A percentile compares a stretch with the other conserved stretches of the same genome.
Evolutionary conservation across 2,113 vertebrate species (phyloP).

Genomic region (Puffinus mauretanicus): DNA sequence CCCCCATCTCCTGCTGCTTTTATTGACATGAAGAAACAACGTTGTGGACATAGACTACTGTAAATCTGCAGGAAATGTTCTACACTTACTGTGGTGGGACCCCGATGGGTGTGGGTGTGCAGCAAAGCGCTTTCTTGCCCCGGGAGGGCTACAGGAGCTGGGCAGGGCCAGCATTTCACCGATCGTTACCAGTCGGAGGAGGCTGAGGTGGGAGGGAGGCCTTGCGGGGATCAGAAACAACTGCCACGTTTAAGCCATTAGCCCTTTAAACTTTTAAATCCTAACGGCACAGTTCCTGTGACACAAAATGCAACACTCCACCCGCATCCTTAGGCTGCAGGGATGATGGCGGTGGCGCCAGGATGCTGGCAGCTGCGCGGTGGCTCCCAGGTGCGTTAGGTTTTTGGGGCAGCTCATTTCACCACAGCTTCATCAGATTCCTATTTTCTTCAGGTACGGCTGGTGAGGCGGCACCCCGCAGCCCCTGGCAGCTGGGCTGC

Average conservation of each 20-base stretch:
- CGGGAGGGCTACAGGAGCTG: background rate
- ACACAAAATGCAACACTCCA: background rate
- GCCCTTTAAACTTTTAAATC: background rate
- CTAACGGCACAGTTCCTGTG: background rate
- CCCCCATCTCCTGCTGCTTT: background rate
- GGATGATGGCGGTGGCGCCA: fast-evolving
- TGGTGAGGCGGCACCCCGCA: background rate
- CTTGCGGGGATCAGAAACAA: too few species aligned
- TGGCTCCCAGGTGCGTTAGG: background rate
- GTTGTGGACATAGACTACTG: background rate
- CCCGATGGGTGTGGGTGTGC: fast-evolving
- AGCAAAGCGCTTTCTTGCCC: background rate
- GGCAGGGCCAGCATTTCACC: too few species aligned
- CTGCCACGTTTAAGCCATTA: background rate
- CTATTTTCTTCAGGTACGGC: fast-evolving
- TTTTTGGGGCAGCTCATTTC: background rate
- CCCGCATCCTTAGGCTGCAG: fast-evolving
- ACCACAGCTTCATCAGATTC: background rate
- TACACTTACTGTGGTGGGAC: background rate
- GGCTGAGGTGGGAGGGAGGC: background rate
- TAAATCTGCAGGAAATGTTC: background rate
- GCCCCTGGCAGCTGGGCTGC: background rate
- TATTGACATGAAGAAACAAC: background rate
- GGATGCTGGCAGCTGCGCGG: fast-evolving
- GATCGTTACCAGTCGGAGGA: background rate